Conservation (phyloP, 2,113 vertebrate genomes). For the Zapornia atra region DNA sequence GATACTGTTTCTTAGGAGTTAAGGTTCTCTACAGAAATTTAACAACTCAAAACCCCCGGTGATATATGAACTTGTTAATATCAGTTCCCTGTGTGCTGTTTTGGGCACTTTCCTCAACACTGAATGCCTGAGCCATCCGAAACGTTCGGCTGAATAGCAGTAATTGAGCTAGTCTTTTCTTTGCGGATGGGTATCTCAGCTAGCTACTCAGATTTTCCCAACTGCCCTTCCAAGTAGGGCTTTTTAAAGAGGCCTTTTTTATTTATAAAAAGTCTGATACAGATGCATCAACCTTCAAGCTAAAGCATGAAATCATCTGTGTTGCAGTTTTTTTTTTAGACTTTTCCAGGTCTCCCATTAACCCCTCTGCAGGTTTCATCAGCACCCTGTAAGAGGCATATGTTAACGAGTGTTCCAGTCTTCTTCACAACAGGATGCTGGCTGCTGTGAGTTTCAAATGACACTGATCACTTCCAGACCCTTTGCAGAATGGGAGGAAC, state of each 20-base stretch:
- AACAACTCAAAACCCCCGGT: background rate
- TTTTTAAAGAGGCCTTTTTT: background rate
- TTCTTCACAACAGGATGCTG: background rate
- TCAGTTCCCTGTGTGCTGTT: background rate
- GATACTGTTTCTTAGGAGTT: background rate
- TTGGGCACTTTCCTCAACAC: background rate
- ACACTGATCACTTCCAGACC: background rate
- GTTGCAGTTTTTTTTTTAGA: background rate
- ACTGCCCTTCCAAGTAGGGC: background rate
- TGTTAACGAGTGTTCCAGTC: background rate
- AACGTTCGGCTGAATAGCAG: background rate
- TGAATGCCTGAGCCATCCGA: background rate
- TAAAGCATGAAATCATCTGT: background rate
- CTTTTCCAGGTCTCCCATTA: background rate
- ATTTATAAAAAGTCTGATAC: background rate
- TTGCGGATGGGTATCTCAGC: background rate
- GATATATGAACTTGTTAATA: background rate
- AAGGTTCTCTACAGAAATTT: background rate
- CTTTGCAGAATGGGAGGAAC: background rate
- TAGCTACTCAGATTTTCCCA: background rate
- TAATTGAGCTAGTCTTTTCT: background rate
- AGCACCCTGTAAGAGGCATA: background rate
- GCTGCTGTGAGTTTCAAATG: background rate
- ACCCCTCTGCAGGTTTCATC: background rate
- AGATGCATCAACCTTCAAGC: background rate